These are phyloP conservation scores for Glyphotaelius pellucidus DNA, from an alignment of 2,888 invertebrate genomes.

Conservation along the genomic window DNA sequence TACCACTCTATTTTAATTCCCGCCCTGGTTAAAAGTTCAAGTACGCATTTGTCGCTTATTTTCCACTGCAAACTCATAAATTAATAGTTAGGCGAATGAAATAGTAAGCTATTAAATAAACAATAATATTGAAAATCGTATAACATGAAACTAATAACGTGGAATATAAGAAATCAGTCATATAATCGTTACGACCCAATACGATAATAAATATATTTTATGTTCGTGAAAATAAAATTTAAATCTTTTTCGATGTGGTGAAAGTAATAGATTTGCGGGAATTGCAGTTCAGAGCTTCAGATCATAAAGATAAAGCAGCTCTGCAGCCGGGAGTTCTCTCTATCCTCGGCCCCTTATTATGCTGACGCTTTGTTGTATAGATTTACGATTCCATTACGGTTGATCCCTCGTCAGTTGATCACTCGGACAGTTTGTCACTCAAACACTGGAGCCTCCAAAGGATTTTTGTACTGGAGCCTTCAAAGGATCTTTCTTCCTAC, in stretches of 20 bases:
- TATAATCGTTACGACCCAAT: no score
- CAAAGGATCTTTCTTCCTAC: no score
- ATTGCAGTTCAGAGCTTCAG: neutral
- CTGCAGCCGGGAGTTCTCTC: neutral
- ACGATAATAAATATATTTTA: neutral
- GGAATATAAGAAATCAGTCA: neutral
- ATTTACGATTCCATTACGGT: no score
- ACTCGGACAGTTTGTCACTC: no score
- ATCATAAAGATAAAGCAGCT: neutral
- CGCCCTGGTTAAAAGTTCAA: no score
- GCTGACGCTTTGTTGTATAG: no score
- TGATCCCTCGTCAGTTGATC: no score
- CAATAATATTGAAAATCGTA: neutral
- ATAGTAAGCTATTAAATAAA: neutral
- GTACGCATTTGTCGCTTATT: neutral
- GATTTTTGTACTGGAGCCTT: no score
- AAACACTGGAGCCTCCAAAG: no score
- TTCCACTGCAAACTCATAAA: neutral
- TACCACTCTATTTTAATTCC: no score
- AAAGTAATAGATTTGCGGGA: neutral
- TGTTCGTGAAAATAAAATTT: neutral
- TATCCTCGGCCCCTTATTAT: no score
- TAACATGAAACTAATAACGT: neutral
- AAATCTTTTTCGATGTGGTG: neutral
- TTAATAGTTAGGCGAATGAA: neutral